These are phyloP conservation scores for Oreochromis spilurus DNA, from an alignment of 2,113 vertebrate species.

Conservation along the genomic window DNA sequence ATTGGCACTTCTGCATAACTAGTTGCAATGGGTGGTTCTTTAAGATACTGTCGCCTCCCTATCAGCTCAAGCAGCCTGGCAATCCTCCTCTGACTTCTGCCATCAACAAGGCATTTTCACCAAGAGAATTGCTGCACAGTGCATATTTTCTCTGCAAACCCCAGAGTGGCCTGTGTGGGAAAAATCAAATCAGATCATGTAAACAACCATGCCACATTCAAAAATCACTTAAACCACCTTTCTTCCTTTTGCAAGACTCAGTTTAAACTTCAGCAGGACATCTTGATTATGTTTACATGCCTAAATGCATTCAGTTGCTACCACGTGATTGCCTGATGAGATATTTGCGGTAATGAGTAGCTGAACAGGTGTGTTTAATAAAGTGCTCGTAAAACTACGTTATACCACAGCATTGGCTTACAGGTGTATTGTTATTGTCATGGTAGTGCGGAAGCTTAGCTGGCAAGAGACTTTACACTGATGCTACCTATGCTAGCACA, in stretches of 20 bases:
- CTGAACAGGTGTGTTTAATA: background rate
- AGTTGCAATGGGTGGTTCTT: background rate
- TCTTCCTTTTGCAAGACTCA: background rate
- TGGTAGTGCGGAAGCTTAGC: background rate
- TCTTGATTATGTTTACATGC: background rate
- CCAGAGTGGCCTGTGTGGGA: background rate
- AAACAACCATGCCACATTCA: background rate
- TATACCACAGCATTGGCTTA: background rate
- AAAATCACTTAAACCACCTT: background rate
- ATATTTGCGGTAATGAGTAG: background rate
- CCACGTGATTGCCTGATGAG: background rate
- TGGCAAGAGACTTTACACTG: background rate
- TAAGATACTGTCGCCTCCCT: background rate
- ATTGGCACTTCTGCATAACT: background rate
- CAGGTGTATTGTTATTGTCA: background rate
- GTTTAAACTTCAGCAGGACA: background rate
- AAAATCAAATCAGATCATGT: background rate
- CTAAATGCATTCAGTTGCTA: background rate
- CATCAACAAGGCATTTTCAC: background rate
- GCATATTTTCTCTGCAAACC: background rate
- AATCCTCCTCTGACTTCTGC: background rate
- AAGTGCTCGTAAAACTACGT: background rate
- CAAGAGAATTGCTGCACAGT: background rate
- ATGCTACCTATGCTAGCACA: background rate
- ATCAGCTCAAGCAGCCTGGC: background rate